phyloP scores from a whole-genome alignment of 2,888 invertebrate species.

The Malacosoma neustria region DNA sequence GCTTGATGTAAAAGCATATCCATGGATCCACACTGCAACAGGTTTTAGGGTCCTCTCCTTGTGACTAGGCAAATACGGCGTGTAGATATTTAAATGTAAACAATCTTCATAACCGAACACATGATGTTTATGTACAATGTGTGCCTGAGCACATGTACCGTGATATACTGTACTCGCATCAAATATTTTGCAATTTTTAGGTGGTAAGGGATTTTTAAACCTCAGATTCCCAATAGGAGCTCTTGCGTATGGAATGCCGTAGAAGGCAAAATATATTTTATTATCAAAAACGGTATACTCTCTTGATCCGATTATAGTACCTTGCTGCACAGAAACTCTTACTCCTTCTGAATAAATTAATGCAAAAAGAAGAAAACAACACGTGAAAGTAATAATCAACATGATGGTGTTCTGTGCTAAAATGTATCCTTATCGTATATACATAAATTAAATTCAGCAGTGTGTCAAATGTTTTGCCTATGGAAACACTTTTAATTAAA shows the following conservation, averaged over 20 bases:
- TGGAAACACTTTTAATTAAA: constrained; percentile 5
- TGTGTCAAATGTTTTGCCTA: constrained; percentile 27
- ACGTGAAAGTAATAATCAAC: background rate
- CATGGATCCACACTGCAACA: constrained; percentile 60
- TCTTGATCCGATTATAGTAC: constrained; percentile 35
- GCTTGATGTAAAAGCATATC: constrained; percentile 54
- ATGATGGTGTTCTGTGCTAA: background rate
- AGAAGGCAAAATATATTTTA: constrained; percentile 46
- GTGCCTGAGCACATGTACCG: constrained; percentile 77
- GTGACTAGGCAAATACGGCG: constrained; percentile 55
- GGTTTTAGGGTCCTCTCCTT: constrained; percentile 22
- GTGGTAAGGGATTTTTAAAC: constrained; percentile 48
- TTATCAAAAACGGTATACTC: constrained; percentile 36
- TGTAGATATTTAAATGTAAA: constrained; percentile 80
- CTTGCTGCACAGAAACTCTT: constrained; percentile 42
- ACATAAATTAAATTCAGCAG: constrained; percentile 23
- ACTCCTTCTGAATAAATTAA: constrained; percentile 18
- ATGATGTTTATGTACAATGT: constrained; percentile 48
- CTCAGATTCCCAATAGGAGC: constrained; percentile 43
- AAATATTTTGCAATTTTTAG: constrained; percentile 60
- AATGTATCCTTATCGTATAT: background rate
- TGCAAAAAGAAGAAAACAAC: background rate
- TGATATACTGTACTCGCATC: constrained; percentile 70
- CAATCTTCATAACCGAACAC: constrained; percentile 75
- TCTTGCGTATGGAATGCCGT: constrained; percentile 55